These are phyloP conservation scores for Columba livia DNA, from an alignment of 2,113 vertebrate genomes.

Conservation along the genomic window DNA sequence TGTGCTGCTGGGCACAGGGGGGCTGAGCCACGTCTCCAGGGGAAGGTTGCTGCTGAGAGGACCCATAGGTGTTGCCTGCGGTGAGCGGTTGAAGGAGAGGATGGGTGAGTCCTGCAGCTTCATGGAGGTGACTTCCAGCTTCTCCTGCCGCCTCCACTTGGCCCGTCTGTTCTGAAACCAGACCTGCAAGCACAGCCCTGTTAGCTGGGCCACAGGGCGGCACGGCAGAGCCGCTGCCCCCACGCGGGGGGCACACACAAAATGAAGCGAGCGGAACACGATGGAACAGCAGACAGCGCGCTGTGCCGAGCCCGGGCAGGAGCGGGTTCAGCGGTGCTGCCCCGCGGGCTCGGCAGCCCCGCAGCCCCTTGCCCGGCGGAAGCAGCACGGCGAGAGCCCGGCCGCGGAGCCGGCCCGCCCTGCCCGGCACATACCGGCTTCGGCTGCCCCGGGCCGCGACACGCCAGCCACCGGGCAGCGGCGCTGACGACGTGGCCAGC, in stretches of 20 bases:
- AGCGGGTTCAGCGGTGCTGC: rapidly evolving
- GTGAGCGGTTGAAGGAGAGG: slow-evolving; percentile 86
- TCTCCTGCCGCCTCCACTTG: slow-evolving; percentile 97
- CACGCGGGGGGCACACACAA: rapidly evolving
- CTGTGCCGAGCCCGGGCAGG: rapidly evolving
- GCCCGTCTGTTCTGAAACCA: slow-evolving; percentile 98
- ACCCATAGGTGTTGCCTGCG: slow-evolving; percentile 73
- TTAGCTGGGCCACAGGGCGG: background rate
- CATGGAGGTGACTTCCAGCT: slow-evolving; percentile 92
- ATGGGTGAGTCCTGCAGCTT: slow-evolving; percentile 92
- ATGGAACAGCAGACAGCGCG: rapidly evolving
- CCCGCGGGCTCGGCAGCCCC: background rate
- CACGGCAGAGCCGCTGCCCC: background rate
- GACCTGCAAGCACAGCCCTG: slow-evolving; percentile 76
- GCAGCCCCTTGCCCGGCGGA: rapidly evolving
- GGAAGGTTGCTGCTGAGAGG: slow-evolving; percentile 77
- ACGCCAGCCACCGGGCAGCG: background rate
- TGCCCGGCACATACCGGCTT: background rate
- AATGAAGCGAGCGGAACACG: rapidly evolving
- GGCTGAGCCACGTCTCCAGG: slow-evolving; percentile 89
- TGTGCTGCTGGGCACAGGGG: slow-evolving; percentile 77
- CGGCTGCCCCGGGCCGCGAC: background rate
- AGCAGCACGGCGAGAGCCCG: background rate
- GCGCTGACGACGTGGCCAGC: background rate
- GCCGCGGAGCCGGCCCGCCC: background rate